These are phyloP conservation scores for Acipenser transmontanus DNA, from an alignment of 2,797 vertebrate species.

Conservation along the genomic window DNA sequence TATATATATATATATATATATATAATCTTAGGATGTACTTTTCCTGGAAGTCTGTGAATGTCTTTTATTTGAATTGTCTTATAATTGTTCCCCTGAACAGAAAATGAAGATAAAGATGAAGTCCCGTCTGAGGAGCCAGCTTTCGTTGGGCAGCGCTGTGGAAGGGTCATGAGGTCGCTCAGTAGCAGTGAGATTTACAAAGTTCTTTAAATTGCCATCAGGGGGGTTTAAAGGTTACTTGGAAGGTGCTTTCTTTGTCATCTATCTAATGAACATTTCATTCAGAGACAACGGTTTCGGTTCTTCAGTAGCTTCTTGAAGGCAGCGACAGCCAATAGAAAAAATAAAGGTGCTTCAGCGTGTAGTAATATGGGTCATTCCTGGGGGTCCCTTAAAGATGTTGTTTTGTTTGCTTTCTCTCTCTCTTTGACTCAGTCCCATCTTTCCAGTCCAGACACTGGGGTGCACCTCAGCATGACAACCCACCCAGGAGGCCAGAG, in stretches of 20 bases:
- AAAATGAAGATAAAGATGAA: slow-evolving; percentile 19
- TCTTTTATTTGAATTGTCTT: background rate
- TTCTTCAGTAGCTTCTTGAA: too few relatives aligned
- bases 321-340: too few relatives aligned
- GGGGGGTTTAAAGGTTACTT: too few relatives aligned
- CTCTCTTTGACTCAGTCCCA: slow-evolving; percentile 50
- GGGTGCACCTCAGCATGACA: slow-evolving; percentile 60
- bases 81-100: slow-evolving; percentile 26
- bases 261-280: too few relatives aligned
- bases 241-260: too few relatives aligned
- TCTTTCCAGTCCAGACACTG: slow-evolving; percentile 67
- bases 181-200: slow-evolving; percentile 64
- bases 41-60: too few relatives aligned
- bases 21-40: too few relatives aligned
- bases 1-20: too few relatives aligned
- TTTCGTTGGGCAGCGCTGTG: slow-evolving; percentile 82
- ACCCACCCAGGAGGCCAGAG: slow-evolving; percentile 35
- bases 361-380: too few relatives aligned
- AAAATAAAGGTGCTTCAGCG: too few relatives aligned
- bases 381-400: background rate
- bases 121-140: slow-evolving; percentile 50
- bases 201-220: too few relatives aligned
- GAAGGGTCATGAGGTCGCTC: slow-evolving; percentile 75
- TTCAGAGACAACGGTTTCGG: too few relatives aligned
- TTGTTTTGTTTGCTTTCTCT: slow-evolving; percentile 17